Base-by-base conservation (phyloP, 2,113 vertebrate species). In the Peromyscus leucopus region DNA sequence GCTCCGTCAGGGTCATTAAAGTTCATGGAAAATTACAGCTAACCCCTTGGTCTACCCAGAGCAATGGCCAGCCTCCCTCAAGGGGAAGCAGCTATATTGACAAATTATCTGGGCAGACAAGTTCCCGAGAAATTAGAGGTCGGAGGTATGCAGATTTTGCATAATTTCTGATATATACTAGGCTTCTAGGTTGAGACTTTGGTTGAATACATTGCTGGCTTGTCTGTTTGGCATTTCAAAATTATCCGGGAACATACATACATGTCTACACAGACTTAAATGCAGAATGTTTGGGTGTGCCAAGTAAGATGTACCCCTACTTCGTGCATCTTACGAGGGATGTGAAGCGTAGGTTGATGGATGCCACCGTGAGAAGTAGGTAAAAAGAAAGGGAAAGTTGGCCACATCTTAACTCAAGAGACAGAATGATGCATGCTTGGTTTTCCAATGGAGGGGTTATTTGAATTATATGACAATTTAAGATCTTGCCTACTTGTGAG, bases 351-450 rank as follows among this genome's bases (percentile, higher is more conserved):
- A 39, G n/a, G 36, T n/a, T 33, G 67, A 79, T 90, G 97, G 89
- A 89, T 93, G 71, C 61, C 7, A 61, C 39, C 55, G 31, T 75
- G 88, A 69, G 86, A 91, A 89, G 36, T 8, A 72, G 55, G 33
- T 39, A 69, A 80, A 80, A 85, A 57, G 24, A 33, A 83, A 93
- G 93, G 48, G 63, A 94, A 92, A 86, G 22, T 39, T 79, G 42
- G 86, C 59, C 16, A 39, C 33, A 69, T 89, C 74, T 94, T 75
- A 92, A 89, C 74, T 82, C 79, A 79, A 55, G 93, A 93, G 83
- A 72, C 1, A 75, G 67, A 78, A 96, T 11, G 63, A 61, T 10
- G 31, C 11, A 21, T 10, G 55, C 59, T 89, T 74, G 87, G 39
- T 57, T 94, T 93, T 79, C 72, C n/a, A 87, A 1, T 2, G 31